phyloP scores from a whole-genome alignment of 2,888 invertebrate species.

The Troides helena region DNA sequence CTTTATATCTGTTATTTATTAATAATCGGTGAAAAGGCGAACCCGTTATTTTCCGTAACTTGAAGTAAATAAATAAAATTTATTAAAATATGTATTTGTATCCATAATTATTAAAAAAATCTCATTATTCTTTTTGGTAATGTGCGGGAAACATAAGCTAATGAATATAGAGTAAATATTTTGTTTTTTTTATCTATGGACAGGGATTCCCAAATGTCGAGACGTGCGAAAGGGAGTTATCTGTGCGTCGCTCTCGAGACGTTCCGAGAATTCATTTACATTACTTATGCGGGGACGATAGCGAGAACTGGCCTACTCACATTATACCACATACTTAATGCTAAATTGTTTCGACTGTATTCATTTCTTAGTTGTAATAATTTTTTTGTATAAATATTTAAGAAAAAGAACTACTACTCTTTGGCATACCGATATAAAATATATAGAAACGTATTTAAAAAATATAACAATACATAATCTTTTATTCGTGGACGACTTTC shows the following conservation, averaged over 20 bases:
- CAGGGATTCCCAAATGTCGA: slow-evolving; percentile 60
- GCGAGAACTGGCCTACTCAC: slow-evolving; percentile 30
- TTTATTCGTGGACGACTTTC: too few species aligned
- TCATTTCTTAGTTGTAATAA: not conserved
- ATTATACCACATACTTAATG: slow-evolving; percentile 5
- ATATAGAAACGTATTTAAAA: too few species aligned
- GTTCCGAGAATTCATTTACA: slow-evolving; percentile 71
- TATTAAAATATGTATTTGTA: too few species aligned
- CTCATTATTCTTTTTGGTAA: not conserved
- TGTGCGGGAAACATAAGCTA: not conserved
- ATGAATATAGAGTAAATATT: not conserved
- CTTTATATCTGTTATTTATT: too few species aligned
- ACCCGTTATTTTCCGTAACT: too few species aligned
- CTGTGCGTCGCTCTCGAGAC: slow-evolving; percentile 46
- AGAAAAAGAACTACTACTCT: too few species aligned
- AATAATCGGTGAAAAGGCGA: too few species aligned
- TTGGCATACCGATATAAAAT: too few species aligned
- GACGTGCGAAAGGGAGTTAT: slow-evolving; percentile 54
- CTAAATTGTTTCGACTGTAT: slow-evolving; percentile 2
- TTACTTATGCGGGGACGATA: slow-evolving; percentile 49
- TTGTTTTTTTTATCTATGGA: slow-evolving; percentile 21
- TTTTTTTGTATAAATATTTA: not conserved
- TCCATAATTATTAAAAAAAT: too few species aligned
- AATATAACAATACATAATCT: too few species aligned
- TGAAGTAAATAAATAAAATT: too few species aligned